Evolutionary conservation across 2,797 vertebrate species (phyloP).

Genomic region (Sarcoramphus papa): DNA sequence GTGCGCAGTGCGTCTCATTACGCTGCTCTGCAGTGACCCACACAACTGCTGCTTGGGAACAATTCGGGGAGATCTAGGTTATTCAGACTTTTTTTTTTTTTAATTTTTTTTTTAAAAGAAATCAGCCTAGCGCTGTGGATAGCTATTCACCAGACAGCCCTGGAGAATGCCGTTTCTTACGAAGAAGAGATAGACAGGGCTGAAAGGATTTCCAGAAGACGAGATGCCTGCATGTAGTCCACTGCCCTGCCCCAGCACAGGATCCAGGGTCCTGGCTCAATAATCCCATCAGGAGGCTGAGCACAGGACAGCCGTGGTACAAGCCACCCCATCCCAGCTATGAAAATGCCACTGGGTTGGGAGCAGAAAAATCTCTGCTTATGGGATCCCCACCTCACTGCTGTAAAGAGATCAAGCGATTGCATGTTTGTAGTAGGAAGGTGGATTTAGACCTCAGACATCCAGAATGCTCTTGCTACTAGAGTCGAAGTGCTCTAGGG

Average conservation of each 20-base stretch:
- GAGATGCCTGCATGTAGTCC: background rate
- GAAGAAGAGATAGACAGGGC: background rate
- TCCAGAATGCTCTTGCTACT: background rate
- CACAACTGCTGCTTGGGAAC: slow-evolving; percentile 23
- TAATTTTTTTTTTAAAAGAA: background rate
- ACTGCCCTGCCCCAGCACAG: background rate
- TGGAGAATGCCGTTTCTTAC: background rate
- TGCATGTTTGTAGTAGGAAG: background rate
- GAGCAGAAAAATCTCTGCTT: background rate
- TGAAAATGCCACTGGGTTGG: background rate
- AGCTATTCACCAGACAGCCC: background rate
- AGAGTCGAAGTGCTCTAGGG: background rate
- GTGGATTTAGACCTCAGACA: background rate
- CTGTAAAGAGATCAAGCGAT: fast-evolving
- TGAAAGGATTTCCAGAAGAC: background rate
- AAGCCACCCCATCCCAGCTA: background rate
- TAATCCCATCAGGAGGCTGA: background rate
- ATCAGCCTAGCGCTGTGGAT: background rate
- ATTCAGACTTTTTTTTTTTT: background rate
- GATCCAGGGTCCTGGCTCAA: background rate
- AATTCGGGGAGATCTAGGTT: background rate
- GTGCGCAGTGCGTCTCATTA: background rate
- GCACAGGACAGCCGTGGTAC: background rate
- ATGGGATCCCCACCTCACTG: background rate
- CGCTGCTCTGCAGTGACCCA: background rate